Conservation (phyloP, 2,888 invertebrate genomes). For the Mylabris sibirica region DNA sequence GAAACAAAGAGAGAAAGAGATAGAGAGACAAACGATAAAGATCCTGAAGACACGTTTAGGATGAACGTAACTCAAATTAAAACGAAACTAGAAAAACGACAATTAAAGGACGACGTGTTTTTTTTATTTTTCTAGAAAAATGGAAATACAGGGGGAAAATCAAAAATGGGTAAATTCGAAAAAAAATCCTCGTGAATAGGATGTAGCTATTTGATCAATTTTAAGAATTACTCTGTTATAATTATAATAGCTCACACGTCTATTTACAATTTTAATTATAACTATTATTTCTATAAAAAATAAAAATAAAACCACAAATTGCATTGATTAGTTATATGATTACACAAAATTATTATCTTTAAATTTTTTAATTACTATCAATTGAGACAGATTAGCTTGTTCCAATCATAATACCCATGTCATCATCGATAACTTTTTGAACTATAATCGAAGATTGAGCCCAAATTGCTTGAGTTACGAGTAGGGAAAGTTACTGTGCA, state of each 20-base stretch:
- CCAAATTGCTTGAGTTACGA: no score
- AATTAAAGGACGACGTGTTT: background rate
- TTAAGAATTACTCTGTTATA: background rate
- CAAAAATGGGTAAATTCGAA: background rate
- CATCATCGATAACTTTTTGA: no score
- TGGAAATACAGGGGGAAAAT: background rate
- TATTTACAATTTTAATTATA: background rate
- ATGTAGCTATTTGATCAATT: background rate
- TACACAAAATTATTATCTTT: background rate
- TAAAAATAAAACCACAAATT: constrained; percentile 3
- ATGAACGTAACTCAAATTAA: background rate
- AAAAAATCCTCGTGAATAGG: background rate
- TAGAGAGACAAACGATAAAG: background rate
- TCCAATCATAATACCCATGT: background rate
- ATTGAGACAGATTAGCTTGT: background rate
- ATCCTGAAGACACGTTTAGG: constrained; percentile 15
- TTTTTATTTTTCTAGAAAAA: background rate
- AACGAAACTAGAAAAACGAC: background rate
- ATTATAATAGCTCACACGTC: background rate
- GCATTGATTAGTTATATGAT: constrained; percentile 1
- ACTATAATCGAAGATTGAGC: no score
- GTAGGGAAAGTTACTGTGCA: no score
- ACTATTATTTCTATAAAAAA: background rate
- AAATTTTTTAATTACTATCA: background rate
- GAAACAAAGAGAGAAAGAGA: constrained; percentile 24